Conservation (phyloP, 2,797 vertebrate species). For the Paramormyrops hopkinsi region DNA sequence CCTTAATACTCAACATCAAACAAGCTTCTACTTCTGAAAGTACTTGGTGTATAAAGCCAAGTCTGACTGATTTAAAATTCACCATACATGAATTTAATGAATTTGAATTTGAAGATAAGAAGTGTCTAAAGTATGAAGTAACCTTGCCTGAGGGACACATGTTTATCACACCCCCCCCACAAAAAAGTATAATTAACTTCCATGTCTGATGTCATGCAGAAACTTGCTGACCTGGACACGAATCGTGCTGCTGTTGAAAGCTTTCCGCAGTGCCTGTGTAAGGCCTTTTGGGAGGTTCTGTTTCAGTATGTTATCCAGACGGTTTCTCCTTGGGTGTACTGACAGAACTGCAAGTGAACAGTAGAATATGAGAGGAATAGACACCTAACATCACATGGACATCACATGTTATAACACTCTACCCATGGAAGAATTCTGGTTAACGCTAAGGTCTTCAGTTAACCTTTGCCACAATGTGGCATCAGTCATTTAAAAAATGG, state of each 20-base stretch:
- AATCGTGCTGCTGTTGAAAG: slow-evolving; percentile 74
- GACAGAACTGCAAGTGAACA: slow-evolving; percentile 71
- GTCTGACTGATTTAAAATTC: background rate
- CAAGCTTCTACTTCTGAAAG: background rate
- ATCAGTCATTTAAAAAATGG: background rate
- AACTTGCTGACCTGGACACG: slow-evolving; percentile 71
- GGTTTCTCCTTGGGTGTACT: slow-evolving; percentile 78
- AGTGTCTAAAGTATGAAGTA: background rate
- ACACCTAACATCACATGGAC: background rate
- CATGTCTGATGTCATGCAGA: background rate
- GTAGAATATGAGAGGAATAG: background rate
- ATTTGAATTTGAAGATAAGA: background rate
- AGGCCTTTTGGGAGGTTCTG: slow-evolving; percentile 80
- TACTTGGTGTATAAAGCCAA: background rate
- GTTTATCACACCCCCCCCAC: background rate
- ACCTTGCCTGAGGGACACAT: background rate
- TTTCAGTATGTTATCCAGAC: slow-evolving; percentile 74
- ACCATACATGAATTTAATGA: background rate
- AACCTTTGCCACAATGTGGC: background rate
- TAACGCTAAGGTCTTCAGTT: background rate
- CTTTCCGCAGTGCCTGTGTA: slow-evolving; percentile 77
- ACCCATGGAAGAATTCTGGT: background rate
- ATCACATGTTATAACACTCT: background rate
- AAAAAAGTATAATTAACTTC: background rate
- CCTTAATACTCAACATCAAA: background rate